Evolutionary conservation across 2,888 invertebrate species (phyloP), one percentile per base, ranked within the genome.

Genomic region (Mesorhabditis belari): DNA sequence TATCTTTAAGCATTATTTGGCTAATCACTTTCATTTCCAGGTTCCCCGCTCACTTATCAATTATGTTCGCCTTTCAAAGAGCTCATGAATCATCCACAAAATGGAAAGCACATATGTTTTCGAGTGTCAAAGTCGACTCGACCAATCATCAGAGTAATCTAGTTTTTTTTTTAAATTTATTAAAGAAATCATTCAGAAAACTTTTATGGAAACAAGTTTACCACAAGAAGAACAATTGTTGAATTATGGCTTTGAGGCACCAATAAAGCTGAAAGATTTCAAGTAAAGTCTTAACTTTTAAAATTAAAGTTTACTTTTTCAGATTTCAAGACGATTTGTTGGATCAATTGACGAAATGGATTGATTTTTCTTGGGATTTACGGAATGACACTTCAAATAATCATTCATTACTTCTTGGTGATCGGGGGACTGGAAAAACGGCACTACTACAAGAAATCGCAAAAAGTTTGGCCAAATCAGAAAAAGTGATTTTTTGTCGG

Each of bases 161-260:
- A 35, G 44, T 35, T 35, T 35, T 35, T 70, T 19, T 53, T 65
- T 17, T 60, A 61, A 29, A 57, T 67, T 9, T 74, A 76, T 29
- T 73, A 73, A n/a, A 73, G 74, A 51, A 74, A 76, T 24, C 29
- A n/a, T n/a, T n/a, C n/a, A n/a, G 44, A 35, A 35, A 35, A 17
- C 44, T n/a, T 35, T n/a, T n/a, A 35, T n/a, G 12, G 44, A 35
- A 35, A 9, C 12, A 17, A 17, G 12, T 35, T 17, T n/a, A 9
- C 44, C 44, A 17, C n/a, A 9, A 35, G 44, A 35, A 35, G 44
- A 35, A 35, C 44, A n/a, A 35, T 9, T 35, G 1, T 9, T 35
- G 12, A 35, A 35, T 35, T 35, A 17, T 35, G 44, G 44, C 12
- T 35, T 35, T n/a, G 44, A 35, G 12, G 44, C n/a, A 9, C 12